phyloP scores from a whole-genome alignment of 2,888 invertebrate genomes.

The Lochmaea crataegi region DNA sequence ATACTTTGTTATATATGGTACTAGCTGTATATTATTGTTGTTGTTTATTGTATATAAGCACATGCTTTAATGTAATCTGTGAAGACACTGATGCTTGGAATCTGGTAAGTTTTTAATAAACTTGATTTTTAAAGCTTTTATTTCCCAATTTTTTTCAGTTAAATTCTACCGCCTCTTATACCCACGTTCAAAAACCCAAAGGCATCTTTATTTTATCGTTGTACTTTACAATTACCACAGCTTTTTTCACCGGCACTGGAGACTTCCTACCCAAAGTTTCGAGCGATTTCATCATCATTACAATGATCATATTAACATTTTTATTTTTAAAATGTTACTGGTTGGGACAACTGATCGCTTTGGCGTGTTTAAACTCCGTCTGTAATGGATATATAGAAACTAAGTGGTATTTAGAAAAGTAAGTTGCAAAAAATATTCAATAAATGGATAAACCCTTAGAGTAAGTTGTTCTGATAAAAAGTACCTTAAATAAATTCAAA shows the following conservation, averaged over 20 bases:
- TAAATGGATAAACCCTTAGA: no score
- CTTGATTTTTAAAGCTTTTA: constrained; percentile 5
- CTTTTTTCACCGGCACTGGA: constrained; percentile 29
- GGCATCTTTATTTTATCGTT: constrained; percentile 18
- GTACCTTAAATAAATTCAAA: no score
- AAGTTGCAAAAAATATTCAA: neutral
- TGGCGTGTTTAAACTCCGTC: constrained; percentile 12
- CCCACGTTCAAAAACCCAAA: constrained; percentile 11
- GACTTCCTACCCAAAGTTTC: constrained; percentile 29
- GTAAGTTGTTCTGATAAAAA: no score
- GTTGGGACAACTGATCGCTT: constrained; percentile 22
- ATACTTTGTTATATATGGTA: constrained; percentile 66
- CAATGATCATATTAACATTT: constrained; percentile 18
- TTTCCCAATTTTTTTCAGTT: constrained; percentile 5
- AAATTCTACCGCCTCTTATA: neutral
- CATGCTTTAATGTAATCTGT: constrained; percentile 68
- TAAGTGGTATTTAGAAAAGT: constrained; percentile 25
- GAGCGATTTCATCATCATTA: constrained; percentile 15
- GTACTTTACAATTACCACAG: constrained; percentile 31
- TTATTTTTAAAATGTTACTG: constrained; percentile 30
- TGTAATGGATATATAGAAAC: constrained; percentile 17
- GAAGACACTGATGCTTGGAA: constrained; percentile 67
- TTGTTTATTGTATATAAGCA: constrained; percentile 67
- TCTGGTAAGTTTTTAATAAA: constrained; percentile 32
- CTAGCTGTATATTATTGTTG: constrained; percentile 68